Base-by-base conservation (phyloP, 2,888 invertebrate genomes). In the Leptothorax acervorum region DNA sequence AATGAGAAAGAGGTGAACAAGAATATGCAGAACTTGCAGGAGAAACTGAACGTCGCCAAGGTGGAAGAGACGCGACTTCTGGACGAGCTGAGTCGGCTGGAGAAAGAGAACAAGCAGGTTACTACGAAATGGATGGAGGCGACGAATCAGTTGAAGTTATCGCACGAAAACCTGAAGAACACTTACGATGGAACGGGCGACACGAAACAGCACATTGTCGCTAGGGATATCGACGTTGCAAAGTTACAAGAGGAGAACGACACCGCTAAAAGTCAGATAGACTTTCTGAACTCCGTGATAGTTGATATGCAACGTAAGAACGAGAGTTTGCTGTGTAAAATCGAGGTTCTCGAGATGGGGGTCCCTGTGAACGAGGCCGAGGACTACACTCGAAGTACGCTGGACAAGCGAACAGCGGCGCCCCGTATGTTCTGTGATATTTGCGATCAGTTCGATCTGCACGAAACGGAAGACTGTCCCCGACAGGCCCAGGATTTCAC, bases 381-480 rank as follows among this genome's bases (percentile, higher is more conserved):
- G 78, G 95, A 95, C 86, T 96, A 95, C 85, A 95, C 93, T 87
- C 90, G 95, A 71, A 92, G 86, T 81, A 94, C 94, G 18, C 92
- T 95, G 84, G 94, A 94, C 18, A 94, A 94, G 83, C 94, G 94
- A 86, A 91, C 92, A 87, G 91, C 96, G 31, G 98, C 98, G 62
- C 98, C 98, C 62, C 97, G 99, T 39, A 95, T 98, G 93, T 99
- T 98, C 96, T 99, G 99, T 96, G 99, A 99, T 96, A 99, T 99
- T 92, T 99, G 99, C 95, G 99, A 99, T 95, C 96, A 97, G 94
- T 99, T 99, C 95, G 99, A 99, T 95, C 96, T 97, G 82, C 99
- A 99, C 94, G 99, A 99, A 95, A 99, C 99, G 0, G 99, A 99
- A 95, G 99, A 99, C 94, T 99, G 99, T 94, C 99, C 99, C 51